Percentiles rank a stretch among this genome's conserved stretches.
Conservation (phyloP, 1,140 invertebrate genomes). For the Anastrepha obliqua region DNA sequence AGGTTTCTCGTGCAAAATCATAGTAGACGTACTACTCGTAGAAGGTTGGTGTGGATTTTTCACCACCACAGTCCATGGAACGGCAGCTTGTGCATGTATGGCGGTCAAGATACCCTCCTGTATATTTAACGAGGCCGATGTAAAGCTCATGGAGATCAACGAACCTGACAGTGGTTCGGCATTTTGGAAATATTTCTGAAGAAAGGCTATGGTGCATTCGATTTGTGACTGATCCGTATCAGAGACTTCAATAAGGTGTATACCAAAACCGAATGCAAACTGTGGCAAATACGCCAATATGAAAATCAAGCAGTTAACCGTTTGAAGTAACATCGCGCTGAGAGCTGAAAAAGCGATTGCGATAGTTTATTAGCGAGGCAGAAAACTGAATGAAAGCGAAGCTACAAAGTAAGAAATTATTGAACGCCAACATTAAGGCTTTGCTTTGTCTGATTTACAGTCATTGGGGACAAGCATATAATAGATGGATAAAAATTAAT, state of each 20-base stretch:
- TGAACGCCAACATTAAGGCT: background rate
- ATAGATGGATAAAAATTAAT: background rate
- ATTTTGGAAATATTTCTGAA: slow-evolving; percentile 68
- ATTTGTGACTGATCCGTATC: slow-evolving; percentile 59
- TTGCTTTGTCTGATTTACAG: background rate
- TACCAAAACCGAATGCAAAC: slow-evolving; percentile 59
- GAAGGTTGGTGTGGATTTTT: background rate
- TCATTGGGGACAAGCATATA: background rate
- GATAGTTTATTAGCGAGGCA: background rate
- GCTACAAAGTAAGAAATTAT: background rate
- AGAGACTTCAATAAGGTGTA: slow-evolving; percentile 65
- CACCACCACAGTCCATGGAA: slow-evolving; percentile 64
- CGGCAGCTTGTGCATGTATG: slow-evolving; percentile 55
- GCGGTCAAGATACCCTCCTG: slow-evolving; percentile 62
- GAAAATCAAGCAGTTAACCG: background rate
- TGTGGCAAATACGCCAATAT: background rate
- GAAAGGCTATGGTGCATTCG: slow-evolving; percentile 64
- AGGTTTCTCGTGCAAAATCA: slow-evolving; percentile 65
- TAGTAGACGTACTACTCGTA: background rate
- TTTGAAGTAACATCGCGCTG: background rate
- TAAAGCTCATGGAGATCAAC: slow-evolving; percentile 64
- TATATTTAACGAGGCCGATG: slow-evolving; percentile 57
- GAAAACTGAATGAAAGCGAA: background rate
- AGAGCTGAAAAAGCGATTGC: background rate
- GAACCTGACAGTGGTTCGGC: slow-evolving; percentile 65